Percentiles rank a stretch among this genome's conserved stretches.
phyloP scores from a whole-genome alignment of 1,140 invertebrate species.

The Apis dorsata region DNA sequence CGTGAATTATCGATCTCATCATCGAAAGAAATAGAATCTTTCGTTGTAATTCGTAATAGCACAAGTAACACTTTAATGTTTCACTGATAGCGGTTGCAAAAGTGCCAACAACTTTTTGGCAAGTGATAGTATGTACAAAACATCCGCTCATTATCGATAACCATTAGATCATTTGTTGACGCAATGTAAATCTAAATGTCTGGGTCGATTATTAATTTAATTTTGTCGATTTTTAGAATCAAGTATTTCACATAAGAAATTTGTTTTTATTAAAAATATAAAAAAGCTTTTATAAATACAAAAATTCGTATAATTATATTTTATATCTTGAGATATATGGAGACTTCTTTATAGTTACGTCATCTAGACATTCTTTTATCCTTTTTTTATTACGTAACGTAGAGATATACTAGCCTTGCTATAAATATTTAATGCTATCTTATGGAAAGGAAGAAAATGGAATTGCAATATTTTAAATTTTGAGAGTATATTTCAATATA shows the following conservation, averaged over 20 bases:
- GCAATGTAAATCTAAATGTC: neutral
- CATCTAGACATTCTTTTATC: neutral
- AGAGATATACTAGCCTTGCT: neutral
- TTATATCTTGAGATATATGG: neutral
- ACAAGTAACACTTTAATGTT: neutral
- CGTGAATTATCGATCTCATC: neutral
- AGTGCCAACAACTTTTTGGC: slow-evolving; percentile 26
- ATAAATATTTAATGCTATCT: neutral
- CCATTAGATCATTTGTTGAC: neutral
- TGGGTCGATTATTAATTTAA: too few species aligned
- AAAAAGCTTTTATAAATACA: neutral
- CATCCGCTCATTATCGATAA: slow-evolving; percentile 14
- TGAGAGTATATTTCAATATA: too few species aligned
- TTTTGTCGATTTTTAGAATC: neutral
- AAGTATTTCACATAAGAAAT: neutral
- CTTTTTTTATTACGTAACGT: neutral
- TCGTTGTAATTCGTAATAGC: neutral
- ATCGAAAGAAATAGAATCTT: slow-evolving; percentile 5
- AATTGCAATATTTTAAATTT: neutral
- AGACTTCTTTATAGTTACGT: neutral
- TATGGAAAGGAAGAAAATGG: neutral
- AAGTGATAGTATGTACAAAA: neutral
- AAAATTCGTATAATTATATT: too few species aligned
- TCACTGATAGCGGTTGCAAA: neutral
- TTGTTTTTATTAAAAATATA: neutral